phyloP scores from a whole-genome alignment of 1,140 invertebrate species.

The Palaemon carinicauda region DNA sequence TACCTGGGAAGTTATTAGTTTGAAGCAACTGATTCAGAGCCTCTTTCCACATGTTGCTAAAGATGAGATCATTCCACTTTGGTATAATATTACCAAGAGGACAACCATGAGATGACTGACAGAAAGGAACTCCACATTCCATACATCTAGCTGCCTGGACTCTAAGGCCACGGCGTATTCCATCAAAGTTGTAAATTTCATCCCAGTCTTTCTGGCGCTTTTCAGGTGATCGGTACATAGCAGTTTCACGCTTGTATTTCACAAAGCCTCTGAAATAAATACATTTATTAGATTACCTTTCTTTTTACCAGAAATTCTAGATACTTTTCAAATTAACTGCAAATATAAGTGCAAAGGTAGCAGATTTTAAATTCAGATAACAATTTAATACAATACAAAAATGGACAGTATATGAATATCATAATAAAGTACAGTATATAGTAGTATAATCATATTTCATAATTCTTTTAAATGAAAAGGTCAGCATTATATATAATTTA shows the following conservation, averaged over 20 bases:
- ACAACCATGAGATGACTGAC: slow-evolving; percentile 96
- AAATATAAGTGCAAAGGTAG: too few species aligned
- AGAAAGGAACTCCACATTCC: slow-evolving; percentile 99
- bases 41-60: slow-evolving; percentile 93
- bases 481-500: too few species aligned
- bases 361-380: too few species aligned
- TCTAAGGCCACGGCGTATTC: slow-evolving; percentile 86
- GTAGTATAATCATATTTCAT: too few species aligned
- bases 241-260: slow-evolving; percentile 90
- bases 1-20: slow-evolving; percentile 97
- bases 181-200: slow-evolving; percentile 91
- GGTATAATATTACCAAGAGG: slow-evolving; percentile 98
- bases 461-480: not conserved
- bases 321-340: too few species aligned
- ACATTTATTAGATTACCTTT: too few species aligned
- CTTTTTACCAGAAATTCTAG: too few species aligned
- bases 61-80: slow-evolving; percentile 98
- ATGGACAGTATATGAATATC: too few species aligned
- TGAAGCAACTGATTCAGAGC: slow-evolving; percentile 95
- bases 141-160: slow-evolving; percentile 97
- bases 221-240: slow-evolving; percentile 82
- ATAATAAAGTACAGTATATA: too few species aligned
- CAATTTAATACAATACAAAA: too few species aligned
- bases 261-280: slow-evolving; percentile 81
- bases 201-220: slow-evolving; percentile 93